Base-by-base conservation (phyloP, 1,140 invertebrate species). In the Calosoma granatense region DNA sequence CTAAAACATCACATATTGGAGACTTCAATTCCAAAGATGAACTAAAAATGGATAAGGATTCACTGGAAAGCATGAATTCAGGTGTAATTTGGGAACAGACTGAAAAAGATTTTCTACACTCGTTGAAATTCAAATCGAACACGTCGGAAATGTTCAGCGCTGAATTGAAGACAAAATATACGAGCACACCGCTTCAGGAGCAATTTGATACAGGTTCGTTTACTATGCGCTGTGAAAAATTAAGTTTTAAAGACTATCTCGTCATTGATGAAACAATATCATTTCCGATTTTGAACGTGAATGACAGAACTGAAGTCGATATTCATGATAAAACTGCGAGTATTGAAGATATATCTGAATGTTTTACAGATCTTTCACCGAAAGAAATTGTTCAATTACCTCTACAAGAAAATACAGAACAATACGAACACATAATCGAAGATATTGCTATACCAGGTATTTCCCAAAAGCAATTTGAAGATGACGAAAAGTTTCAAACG, bases 91-190 rank as follows among this genome's bases (percentile, higher is more conserved):
- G 41, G 41, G 41, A 47, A 11, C 4, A 4, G 17, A 17, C 41
- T 12, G 41, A 47, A 17, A 9, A 4, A 47, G 41, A 47, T 12
- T 47, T 47, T 47, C 17, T 47, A 47, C 9, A 47, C 15, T 47
- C 41, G 4, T 47, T 47, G 15, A 47, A 47, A 17, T 36, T 47
- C 41, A 47, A 47, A 47, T 47, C 41, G n/a, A 36, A 36, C n/a
- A 36, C 26, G n/a, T 36, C 41, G 9, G 41, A 47, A 11, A 47
- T 17, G 6, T 47, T 47, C 17, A 47, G 6, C 15, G 6, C 41
- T 47, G 41, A 17, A 12, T 47, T 47, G 17, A 17, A 47, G 4
- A 12, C 41, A n/a, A 36, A 36, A 36, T 36, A 9, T 17, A 47
- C 41, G 4, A 12, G 9, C 9, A 47, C 41, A 12, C 41, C 41